These are phyloP conservation scores for Peucedramus taeniatus DNA, from an alignment of 2,113 vertebrate species.

Conservation along the genomic window DNA sequence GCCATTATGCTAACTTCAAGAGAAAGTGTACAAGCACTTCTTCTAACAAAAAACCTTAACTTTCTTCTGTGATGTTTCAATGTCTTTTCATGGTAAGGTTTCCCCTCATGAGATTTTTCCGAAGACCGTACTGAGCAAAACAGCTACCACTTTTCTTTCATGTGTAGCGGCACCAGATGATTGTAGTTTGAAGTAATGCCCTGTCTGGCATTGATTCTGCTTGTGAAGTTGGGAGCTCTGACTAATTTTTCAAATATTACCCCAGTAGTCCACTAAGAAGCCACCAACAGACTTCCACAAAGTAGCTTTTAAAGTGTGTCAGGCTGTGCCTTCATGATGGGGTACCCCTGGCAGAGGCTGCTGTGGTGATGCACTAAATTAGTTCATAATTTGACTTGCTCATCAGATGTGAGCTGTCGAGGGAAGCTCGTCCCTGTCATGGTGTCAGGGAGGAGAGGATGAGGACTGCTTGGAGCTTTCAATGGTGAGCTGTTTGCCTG, in stretches of 20 bases:
- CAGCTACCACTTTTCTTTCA: constrained; percentile 50
- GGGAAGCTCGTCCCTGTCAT: not conserved
- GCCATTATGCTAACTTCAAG: not conserved
- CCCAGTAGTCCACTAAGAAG: not conserved
- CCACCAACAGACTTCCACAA: not conserved
- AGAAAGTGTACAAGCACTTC: not conserved
- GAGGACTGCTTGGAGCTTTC: not conserved
- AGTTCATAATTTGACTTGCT: not conserved
- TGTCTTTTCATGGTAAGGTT: constrained; percentile 39
- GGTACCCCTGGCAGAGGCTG: not conserved
- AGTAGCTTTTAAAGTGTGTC: not conserved
- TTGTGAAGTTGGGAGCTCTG: not conserved
- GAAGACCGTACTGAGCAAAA: constrained; percentile 51
- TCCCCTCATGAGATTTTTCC: constrained; percentile 43
- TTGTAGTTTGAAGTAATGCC: not conserved
- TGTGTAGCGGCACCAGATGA: not conserved
- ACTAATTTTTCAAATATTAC: not conserved
- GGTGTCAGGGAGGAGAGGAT: not conserved
- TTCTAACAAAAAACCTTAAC: not conserved
- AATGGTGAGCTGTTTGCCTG: not conserved
- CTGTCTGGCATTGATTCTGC: not conserved
- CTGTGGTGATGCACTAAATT: not conserved
- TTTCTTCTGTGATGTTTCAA: constrained; percentile 39
- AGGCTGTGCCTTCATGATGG: not conserved
- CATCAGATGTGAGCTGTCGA: accelerated